Percentiles rank a stretch among this genome's conserved stretches.
Evolutionary conservation across 1,140 invertebrate species (phyloP).

Genomic region (Drosophila prosaltans): DNA sequence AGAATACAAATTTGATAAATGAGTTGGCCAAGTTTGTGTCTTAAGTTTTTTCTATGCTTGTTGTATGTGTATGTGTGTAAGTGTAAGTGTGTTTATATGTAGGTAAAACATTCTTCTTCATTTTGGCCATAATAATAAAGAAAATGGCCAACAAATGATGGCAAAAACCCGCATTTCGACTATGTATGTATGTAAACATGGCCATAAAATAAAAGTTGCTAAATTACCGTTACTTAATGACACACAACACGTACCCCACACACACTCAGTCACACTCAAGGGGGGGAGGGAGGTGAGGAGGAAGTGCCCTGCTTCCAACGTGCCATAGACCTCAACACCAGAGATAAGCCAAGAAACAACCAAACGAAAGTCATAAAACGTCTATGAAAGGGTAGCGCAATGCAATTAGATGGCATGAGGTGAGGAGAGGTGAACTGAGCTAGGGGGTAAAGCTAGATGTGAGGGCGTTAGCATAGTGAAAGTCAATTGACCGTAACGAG

Average conservation of each 20-base stretch:
- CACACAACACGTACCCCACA: constrained; percentile 53
- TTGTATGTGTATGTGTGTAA: constrained; percentile 2
- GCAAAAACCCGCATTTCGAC: constrained; percentile 38
- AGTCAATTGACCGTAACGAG: constrained; percentile 47
- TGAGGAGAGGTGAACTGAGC: neutral
- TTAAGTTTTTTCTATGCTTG: constrained; percentile 48
- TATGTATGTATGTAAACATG: constrained; percentile 1
- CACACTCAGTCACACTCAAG: constrained; percentile 3
- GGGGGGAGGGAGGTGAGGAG: too few species aligned
- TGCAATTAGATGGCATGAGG: constrained; percentile 4
- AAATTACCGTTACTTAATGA: constrained; percentile 65
- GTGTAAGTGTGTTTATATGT: constrained; percentile 1
- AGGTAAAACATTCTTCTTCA: constrained; percentile 10
- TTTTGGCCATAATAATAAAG: constrained; percentile 49
- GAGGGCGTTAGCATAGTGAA: constrained; percentile 37
- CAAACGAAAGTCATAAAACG: constrained; percentile 2
- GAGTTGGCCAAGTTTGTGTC: constrained; percentile 38
- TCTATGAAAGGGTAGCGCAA: neutral
- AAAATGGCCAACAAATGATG: constrained; percentile 45
- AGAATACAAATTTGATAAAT: constrained; percentile 32
- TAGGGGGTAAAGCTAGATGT: neutral
- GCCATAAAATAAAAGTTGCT: constrained; percentile 31
- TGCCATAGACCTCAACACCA: constrained; percentile 30
- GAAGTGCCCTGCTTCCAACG: constrained; percentile 40
- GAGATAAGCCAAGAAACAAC: constrained; percentile 19